These are phyloP conservation scores for Nephrocerus scutellatus DNA, from an alignment of 2,888 invertebrate genomes.

Conservation along the genomic window DNA sequence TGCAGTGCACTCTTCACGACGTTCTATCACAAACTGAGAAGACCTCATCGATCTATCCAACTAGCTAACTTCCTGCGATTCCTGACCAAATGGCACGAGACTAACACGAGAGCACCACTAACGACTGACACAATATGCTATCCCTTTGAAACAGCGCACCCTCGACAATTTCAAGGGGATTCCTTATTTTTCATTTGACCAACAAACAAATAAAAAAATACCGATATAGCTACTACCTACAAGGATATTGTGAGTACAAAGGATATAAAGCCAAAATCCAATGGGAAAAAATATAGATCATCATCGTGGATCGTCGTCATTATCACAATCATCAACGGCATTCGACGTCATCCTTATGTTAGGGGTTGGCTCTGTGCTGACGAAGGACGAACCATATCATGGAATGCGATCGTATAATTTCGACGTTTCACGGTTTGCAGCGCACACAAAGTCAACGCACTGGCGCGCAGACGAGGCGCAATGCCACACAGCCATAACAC, in stretches of 20 bases:
- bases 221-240: slow-evolving; percentile 7
- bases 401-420: slow-evolving; percentile 45
- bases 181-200: slow-evolving; percentile 29
- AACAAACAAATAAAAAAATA: slow-evolving; percentile 10
- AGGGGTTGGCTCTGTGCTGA: slow-evolving; percentile 26
- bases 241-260: neutral
- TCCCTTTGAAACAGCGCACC: slow-evolving; percentile 12
- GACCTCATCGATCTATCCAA: too few species aligned
- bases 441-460: too few species aligned
- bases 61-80: too few species aligned
- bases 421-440: slow-evolving; percentile 42
- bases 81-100: slow-evolving; percentile 25
- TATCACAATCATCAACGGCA: slow-evolving; percentile 26
- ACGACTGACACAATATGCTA: slow-evolving; percentile 6
- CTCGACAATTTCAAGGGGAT: slow-evolving; percentile 10
- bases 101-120: slow-evolving; percentile 21
- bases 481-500: neutral
- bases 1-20: neutral
- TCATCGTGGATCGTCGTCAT: slow-evolving; percentile 23
- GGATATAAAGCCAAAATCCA: slow-evolving; percentile 2
- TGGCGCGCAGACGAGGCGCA: neutral
- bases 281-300: slow-evolving; percentile 20
- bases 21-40: too few species aligned
- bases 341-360: slow-evolving; percentile 18
- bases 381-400: slow-evolving; percentile 29